Conservation (phyloP, 2,113 vertebrate species). For the Setophaga petechia region DNA sequence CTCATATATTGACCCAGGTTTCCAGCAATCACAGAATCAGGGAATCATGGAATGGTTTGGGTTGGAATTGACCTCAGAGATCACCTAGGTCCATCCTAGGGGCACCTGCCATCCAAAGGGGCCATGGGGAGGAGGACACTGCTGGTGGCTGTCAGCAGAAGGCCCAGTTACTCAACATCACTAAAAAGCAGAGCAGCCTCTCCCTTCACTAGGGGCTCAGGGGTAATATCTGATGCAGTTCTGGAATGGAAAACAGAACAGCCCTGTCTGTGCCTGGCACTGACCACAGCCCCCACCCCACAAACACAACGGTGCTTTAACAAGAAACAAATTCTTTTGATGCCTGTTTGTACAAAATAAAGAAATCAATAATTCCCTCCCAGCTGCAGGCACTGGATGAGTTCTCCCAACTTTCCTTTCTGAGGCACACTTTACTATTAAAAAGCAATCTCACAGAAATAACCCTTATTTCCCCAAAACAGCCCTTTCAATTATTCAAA, state of each 20-base stretch:
- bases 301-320: not conserved
- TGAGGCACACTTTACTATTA: not conserved
- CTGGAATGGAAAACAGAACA: not conserved
- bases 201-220: not conserved
- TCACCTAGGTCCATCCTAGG: not conserved
- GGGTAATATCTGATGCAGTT: not conserved
- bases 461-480: not conserved
- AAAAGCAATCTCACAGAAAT: not conserved
- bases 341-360: not conserved
- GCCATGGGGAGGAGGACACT: not conserved
- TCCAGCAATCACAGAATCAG: not conserved
- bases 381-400: not conserved
- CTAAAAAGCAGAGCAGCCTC: not conserved
- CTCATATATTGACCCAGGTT: not conserved
- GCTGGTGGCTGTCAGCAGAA: not conserved
- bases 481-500: not conserved
- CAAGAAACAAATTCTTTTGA: not conserved
- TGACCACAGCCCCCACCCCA: not conserved
- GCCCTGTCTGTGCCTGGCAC: not conserved
- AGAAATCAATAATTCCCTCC: slow-evolving; percentile 12
- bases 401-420: not conserved
- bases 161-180: not conserved
- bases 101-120: not conserved
- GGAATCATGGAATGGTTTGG: not conserved
- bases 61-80: not conserved